These are phyloP conservation scores for Leptogaster cylindrica DNA, from an alignment of 2,888 invertebrate genomes.

Conservation along the genomic window DNA sequence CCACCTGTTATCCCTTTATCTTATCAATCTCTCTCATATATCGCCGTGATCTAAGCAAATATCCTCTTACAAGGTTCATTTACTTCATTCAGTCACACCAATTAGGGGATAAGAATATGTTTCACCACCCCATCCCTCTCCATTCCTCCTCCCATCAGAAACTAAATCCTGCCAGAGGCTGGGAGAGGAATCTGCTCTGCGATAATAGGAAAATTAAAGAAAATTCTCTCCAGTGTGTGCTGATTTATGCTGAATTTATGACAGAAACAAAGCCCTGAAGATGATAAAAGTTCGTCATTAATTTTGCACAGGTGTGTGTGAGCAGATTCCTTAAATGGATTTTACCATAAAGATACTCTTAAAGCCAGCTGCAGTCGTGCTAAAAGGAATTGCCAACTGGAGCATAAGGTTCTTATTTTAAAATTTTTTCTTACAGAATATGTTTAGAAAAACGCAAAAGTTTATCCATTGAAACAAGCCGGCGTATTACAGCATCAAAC, in stretches of 20 bases:
- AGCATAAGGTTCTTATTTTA: too few species aligned
- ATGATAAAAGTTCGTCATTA: conserved; percentile 23
- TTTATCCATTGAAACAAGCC: too few species aligned
- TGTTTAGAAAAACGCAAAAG: too few species aligned
- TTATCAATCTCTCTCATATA: conserved; percentile 36
- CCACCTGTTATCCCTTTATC: conserved; percentile 35
- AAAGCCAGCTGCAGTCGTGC: too few species aligned
- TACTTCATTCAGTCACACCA: conserved; percentile 31
- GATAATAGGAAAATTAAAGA: conserved; percentile 22
- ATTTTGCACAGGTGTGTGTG: conserved; percentile 23
- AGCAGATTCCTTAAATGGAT: not conserved
- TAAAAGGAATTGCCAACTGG: too few species aligned
- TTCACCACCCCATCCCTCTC: not conserved
- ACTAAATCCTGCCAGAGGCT: not conserved
- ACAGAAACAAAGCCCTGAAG: not conserved
- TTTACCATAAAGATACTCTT: conserved; percentile 1
- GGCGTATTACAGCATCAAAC: too few species aligned
- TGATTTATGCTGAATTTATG: conserved; percentile 24
- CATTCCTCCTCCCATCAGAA: not conserved
- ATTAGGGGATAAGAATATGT: conserved; percentile 16
- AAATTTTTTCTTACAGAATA: too few species aligned
- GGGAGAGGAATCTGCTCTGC: not conserved
- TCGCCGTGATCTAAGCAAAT: conserved; percentile 28
- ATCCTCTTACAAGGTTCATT: conserved; percentile 36
- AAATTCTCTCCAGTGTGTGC: conserved; percentile 15